Evolutionary conservation across 2,888 invertebrate genomes (phyloP).

Genomic region (Halocaridina rubra): DNA sequence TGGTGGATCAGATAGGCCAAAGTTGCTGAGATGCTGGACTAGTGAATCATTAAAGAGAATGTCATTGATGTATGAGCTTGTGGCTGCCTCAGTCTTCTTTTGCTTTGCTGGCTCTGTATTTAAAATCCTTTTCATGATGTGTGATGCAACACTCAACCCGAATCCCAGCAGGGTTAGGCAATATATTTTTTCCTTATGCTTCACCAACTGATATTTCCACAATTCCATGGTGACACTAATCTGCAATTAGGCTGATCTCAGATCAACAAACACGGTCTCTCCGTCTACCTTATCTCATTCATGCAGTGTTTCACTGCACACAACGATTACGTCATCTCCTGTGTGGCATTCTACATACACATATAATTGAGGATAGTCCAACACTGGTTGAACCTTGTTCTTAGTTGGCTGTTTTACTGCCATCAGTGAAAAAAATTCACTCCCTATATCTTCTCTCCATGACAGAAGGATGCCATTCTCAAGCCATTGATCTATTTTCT

Average conservation of each 20-base stretch:
- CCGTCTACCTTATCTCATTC: not conserved
- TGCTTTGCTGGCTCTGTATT: not conserved
- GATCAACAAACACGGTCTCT: not conserved
- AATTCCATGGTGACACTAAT: slow-evolving; percentile 1
- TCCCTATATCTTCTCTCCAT: too few relatives aligned
- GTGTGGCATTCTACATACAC: too few relatives aligned
- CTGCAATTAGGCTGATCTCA: slow-evolving; percentile 26
- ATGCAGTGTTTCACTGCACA: not conserved
- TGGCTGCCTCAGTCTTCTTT: not conserved
- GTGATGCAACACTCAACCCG: slow-evolving; percentile 11
- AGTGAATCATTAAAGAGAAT: too few relatives aligned
- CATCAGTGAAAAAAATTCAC: too few relatives aligned
- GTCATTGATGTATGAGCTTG: too few relatives aligned
- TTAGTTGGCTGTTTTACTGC: too few relatives aligned
- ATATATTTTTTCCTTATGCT: slow-evolving; percentile 2
- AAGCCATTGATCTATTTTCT: too few relatives aligned
- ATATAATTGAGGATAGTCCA: too few relatives aligned
- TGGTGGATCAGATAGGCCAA: not conserved
- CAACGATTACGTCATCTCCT: too few relatives aligned
- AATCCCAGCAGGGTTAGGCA: slow-evolving; percentile 25
- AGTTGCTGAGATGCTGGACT: not conserved
- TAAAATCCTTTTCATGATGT: slow-evolving; percentile 21
- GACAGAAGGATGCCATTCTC: too few relatives aligned
- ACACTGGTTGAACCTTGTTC: too few relatives aligned
- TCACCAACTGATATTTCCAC: slow-evolving; percentile 31